These are phyloP conservation scores for Oncorhynchus nerka DNA, from an alignment of 2,113 vertebrate species.

Conservation along the genomic window DNA sequence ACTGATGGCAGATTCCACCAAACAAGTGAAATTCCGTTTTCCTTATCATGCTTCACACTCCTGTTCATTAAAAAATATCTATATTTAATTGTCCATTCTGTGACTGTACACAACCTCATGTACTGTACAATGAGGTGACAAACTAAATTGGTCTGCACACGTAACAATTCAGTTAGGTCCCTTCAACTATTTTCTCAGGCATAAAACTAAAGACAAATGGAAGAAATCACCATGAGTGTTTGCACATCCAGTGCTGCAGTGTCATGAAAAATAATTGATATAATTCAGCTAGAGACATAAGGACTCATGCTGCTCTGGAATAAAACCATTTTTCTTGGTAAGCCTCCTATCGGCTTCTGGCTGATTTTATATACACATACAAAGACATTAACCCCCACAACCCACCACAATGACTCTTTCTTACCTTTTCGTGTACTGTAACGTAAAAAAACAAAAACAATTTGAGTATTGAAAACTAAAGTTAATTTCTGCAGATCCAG, in stretches of 20 bases:
- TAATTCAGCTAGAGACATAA: neutral
- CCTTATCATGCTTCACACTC: no score
- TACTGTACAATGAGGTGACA: neutral
- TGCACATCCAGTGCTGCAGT: neutral
- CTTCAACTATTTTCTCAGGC: neutral
- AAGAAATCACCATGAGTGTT: neutral
- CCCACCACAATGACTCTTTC: neutral
- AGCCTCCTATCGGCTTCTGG: neutral
- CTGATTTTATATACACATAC: neutral
- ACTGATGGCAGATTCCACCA: no score
- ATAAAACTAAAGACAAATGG: neutral
- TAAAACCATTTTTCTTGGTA: neutral
- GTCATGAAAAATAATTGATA: neutral
- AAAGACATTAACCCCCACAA: neutral
- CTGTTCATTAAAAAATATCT: no score
- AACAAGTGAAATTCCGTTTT: no score
- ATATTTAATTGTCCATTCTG: no score
- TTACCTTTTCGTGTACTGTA: neutral
- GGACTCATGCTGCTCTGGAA: neutral
- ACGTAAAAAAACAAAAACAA: no score
- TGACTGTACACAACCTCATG: neutral
- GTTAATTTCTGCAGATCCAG: no score
- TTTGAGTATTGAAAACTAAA: no score
- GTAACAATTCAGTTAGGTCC: neutral
- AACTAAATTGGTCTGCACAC: neutral